Base-by-base conservation (phyloP, 2,113 vertebrate genomes). In the Cyanoderma ruficeps region DNA sequence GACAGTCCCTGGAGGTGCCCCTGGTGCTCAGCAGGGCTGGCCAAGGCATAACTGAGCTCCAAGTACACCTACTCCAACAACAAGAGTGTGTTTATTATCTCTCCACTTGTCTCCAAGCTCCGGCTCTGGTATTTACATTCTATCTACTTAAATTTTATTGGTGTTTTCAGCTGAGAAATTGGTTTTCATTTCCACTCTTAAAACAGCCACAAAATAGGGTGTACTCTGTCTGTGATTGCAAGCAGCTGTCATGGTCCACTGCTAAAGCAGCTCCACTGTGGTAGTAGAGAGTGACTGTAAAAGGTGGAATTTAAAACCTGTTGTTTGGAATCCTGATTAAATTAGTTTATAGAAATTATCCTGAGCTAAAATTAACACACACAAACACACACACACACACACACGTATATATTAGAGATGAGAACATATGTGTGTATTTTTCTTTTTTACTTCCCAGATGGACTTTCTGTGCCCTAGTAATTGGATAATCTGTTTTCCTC, bases 141-240 rank as follows among this genome's bases (percentile, higher is more conserved):
- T 91, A 16, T 67, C 94, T 97, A 85, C 87, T 96, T 94, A 87
- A 90, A 95, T 89, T 97, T 93, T 96, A 94, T 95, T 96, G 91
- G 63, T 93, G 84, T 91, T 96, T 96, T 96, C 84, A 87, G 63
- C 74, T 70, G 84, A 96, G 93, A 94, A 96, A 90, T 94, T 91
- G 79, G 81, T 89, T 95, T 95, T 94, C 63, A 60, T 94, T 96
- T 96, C 89, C 82, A 95, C 89, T 95, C 91, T 90, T 96, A 94
- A 96, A 95, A 80, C 50, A 85, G 65, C 42, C 83, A 74, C 83
- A 83, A 81, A 94, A 81, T 61, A 56, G 64, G 24, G 76, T 90
- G 50, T 91, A 65, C 61, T 79, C 67, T 84, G 64, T 76, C 50
- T 90, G 65, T 96, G 91, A 96, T 67, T 90, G 64, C 83, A 83